phyloP scores from a whole-genome alignment of 2,797 vertebrate genomes.

The Esox masquinongy region DNA sequence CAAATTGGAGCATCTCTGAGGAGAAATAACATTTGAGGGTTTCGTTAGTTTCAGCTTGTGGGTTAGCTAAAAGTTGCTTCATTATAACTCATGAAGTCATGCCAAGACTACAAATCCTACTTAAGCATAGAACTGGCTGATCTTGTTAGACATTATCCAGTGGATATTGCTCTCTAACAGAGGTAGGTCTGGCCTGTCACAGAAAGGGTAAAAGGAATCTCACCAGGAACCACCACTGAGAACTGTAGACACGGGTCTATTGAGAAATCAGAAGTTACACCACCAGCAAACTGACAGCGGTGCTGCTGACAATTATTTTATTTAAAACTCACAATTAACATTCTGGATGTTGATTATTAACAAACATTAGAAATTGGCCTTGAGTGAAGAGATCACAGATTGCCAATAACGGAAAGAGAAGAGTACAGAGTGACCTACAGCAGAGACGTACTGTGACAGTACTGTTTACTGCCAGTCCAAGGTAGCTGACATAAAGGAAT shows the following conservation, averaged over 20 bases:
- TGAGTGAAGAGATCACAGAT: neutral
- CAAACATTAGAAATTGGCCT: neutral
- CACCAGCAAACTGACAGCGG: neutral
- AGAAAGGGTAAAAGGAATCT: neutral
- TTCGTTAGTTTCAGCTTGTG: neutral
- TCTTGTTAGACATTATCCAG: neutral
- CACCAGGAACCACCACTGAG: neutral
- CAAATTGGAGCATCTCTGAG: conserved; percentile 97
- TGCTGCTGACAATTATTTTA: neutral
- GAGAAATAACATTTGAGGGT: neutral
- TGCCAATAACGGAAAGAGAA: neutral
- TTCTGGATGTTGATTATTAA: neutral
- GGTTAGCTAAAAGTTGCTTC: neutral
- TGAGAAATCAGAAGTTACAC: neutral
- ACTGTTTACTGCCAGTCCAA: conserved; percentile 7
- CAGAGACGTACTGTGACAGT: conserved; percentile 1
- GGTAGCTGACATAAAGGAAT: conserved; percentile 15
- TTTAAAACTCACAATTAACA: neutral
- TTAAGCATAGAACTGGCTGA: neutral
- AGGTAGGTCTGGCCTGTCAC: neutral
- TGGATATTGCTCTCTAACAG: neutral
- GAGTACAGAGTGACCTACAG: neutral
- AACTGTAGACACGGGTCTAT: neutral
- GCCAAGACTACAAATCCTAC: neutral
- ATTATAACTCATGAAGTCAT: neutral